phyloP scores from a whole-genome alignment of 2,888 invertebrate species.

The Branchipolynoe longqiensis region DNA sequence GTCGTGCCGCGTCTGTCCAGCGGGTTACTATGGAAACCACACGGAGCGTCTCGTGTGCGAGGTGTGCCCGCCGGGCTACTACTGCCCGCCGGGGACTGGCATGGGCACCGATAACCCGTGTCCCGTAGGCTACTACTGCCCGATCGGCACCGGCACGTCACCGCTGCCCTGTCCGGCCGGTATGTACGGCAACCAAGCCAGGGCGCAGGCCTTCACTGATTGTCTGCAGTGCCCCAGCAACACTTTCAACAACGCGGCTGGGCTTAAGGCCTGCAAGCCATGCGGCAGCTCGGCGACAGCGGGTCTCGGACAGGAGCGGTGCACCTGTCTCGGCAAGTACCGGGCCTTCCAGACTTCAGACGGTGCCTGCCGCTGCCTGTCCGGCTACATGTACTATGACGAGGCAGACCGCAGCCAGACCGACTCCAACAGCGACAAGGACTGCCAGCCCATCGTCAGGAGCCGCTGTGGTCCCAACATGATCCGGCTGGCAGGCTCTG shows the following conservation, averaged over 20 bases:
- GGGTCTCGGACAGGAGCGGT: conserved; percentile 69
- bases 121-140: conserved; percentile 69
- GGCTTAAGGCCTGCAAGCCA: conserved; percentile 72
- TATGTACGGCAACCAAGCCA: conserved; percentile 70
- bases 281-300: conserved; percentile 77
- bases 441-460: conserved; percentile 77
- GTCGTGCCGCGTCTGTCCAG: conserved; percentile 77
- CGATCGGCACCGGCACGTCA: conserved; percentile 69
- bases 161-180: conserved; percentile 74
- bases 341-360: conserved; percentile 75
- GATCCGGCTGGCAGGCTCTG: conserved; percentile 68
- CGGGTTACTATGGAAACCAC: conserved; percentile 78
- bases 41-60: conserved; percentile 73
- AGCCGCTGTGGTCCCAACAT: conserved; percentile 71
- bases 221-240: conserved; percentile 73
- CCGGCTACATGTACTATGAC: conserved; percentile 77
- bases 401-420: conserved; percentile 68
- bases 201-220: conserved; percentile 69
- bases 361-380: conserved; percentile 75
- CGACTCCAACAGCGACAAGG: conserved; percentile 64
- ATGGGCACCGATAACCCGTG: conserved; percentile 62
- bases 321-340: conserved; percentile 75
- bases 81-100: conserved; percentile 77
- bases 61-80: conserved; percentile 79
- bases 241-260: conserved; percentile 72